Percentiles rank a stretch among this genome's conserved stretches.
phyloP scores from a whole-genome alignment of 1,140 invertebrate species.

The Pantala flavescens region DNA sequence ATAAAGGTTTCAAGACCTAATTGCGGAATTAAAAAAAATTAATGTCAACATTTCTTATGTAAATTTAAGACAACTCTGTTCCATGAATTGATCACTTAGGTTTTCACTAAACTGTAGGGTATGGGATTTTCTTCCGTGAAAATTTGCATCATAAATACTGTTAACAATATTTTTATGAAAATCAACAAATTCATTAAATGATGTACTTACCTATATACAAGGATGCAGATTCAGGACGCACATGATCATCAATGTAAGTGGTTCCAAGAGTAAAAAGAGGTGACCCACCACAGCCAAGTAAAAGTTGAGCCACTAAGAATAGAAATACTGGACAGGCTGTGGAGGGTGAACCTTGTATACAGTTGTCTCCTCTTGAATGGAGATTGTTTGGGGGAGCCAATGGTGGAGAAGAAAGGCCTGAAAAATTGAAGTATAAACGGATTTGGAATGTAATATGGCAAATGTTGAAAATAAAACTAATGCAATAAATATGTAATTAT shows the following conservation, averaged over 20 bases:
- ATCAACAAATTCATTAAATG: too few species aligned
- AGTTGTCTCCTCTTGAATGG: slow-evolving; percentile 57
- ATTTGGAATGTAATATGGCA: slow-evolving; percentile 2
- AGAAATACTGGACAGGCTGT: slow-evolving; percentile 69
- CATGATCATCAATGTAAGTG: slow-evolving; percentile 82
- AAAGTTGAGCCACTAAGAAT: slow-evolving; percentile 77
- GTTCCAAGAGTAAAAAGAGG: slow-evolving; percentile 79
- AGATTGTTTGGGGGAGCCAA: slow-evolving; percentile 63
- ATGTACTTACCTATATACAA: slow-evolving; percentile 62
- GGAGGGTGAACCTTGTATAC: slow-evolving; percentile 67
- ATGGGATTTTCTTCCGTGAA: too few species aligned
- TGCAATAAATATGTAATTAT: background rate
- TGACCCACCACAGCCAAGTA: slow-evolving; percentile 81
- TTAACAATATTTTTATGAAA: too few species aligned
- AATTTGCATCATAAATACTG: too few species aligned
- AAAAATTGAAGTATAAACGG: slow-evolving; percentile 11
- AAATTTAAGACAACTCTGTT: too few species aligned
- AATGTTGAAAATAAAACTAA: too few species aligned
- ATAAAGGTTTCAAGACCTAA: too few species aligned
- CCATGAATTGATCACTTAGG: too few species aligned
- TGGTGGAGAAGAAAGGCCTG: slow-evolving; percentile 53
- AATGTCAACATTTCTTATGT: too few species aligned
- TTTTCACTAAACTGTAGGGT: too few species aligned
- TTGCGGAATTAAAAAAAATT: too few species aligned
- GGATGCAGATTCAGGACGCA: slow-evolving; percentile 67